A percentile compares a stretch with the other conserved stretches of the same genome.
Evolutionary conservation across 2,797 vertebrate genomes (phyloP).

Genomic region (Enteromius unitaeniatus): DNA sequence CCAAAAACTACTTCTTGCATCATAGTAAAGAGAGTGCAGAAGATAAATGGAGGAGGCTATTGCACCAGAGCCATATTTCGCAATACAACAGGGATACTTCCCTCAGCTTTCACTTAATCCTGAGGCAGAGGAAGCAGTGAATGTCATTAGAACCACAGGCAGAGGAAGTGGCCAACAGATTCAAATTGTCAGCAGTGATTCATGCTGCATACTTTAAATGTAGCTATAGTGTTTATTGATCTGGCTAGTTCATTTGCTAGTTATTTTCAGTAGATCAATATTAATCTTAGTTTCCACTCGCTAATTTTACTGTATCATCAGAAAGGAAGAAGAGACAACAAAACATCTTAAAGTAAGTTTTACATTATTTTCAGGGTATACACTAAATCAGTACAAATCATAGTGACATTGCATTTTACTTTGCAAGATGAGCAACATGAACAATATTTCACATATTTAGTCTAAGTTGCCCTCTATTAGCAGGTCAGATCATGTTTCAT

Average conservation of each 20-base stretch:
- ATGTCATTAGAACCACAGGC: constrained; percentile 3
- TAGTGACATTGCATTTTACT: not conserved
- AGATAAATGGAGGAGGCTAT: not conserved
- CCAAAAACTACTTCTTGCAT: not conserved
- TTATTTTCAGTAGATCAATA: constrained; percentile 53
- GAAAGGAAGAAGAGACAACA: not conserved
- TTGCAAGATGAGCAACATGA: not conserved
- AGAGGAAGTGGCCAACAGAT: constrained; percentile 14
- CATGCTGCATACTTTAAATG: constrained; percentile 14
- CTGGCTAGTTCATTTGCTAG: constrained; percentile 48
- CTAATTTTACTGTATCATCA: constrained; percentile 22
- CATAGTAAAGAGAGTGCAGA: constrained; percentile 6
- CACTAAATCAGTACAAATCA: not conserved
- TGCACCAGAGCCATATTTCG: not conserved
- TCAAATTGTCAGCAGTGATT: constrained; percentile 22
- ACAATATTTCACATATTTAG: not conserved
- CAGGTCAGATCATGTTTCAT: constrained; percentile 40
- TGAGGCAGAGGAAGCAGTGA: constrained; percentile 9
- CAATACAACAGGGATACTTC: constrained; percentile 14
- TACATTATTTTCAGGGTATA: not conserved
- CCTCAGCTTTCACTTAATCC: constrained; percentile 19
- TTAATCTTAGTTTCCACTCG: constrained; percentile 41
- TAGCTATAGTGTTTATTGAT: constrained; percentile 39
- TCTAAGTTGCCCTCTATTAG: not conserved
- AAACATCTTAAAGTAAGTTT: not conserved